These are phyloP conservation scores for Chrysochloris asiatica DNA, from an alignment of 2,113 vertebrate genomes.

Conservation along the genomic window DNA sequence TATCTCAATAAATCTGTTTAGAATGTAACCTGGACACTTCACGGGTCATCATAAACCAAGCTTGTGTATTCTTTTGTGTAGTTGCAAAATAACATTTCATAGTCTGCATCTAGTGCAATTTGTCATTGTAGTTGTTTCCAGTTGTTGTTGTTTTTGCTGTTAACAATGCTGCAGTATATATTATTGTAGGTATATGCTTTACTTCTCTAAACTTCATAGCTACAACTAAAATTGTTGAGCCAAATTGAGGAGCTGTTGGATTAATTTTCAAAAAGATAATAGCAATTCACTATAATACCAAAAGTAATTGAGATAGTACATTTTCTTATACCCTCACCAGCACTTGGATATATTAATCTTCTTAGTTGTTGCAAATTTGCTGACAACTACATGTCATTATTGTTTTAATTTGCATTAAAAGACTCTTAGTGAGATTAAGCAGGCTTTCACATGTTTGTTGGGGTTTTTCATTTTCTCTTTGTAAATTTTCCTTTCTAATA, in stretches of 20 bases:
- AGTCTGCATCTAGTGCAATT: not conserved
- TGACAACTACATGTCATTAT: not conserved
- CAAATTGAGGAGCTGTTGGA: not conserved
- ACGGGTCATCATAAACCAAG: not conserved
- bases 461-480: not conserved
- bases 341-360: not conserved
- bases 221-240: not conserved
- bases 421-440: not conserved
- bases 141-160: not conserved
- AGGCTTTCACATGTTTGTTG: not conserved
- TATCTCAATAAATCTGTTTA: not conserved
- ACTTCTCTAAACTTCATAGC: not conserved
- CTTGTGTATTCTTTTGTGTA: not conserved
- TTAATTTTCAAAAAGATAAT: not conserved
- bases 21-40: not conserved
- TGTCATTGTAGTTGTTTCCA: not conserved
- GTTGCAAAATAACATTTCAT: not conserved
- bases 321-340: not conserved
- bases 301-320: not conserved
- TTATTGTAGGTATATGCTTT: not conserved
- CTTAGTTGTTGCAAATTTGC: not conserved
- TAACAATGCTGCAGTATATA: not conserved
- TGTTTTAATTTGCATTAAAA: constrained; percentile 14
- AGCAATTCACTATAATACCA: not conserved
- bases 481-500: not conserved